Evolutionary conservation across 2,888 invertebrate genomes (phyloP), one percentile per base, ranked within the genome.

Genomic region (Patella depressa): DNA sequence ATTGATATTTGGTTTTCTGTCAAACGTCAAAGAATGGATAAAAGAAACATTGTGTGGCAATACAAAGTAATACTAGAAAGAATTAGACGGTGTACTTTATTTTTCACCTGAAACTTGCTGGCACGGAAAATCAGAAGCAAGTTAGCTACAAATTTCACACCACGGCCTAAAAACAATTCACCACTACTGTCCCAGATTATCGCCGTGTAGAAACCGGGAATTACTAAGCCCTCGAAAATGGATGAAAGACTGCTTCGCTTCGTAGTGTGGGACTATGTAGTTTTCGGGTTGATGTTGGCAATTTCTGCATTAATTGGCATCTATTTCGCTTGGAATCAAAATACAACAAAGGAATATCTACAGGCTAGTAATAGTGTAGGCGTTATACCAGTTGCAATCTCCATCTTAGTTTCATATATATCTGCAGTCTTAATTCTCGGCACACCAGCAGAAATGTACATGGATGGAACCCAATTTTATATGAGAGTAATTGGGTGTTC

Each of bases 361-460:
- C 85, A 89, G 88, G 90, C 88, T 17, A 85, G 87, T 19, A 79
- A 88, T 55, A 81, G 85, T 54, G 88, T 90, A 89, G 76, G 80
- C 34, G 79, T 88, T 15, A 72, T 86, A 55, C 90, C 90, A 12
- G 87, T 89, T 9, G 83, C 90, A 0, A 83, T 90, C 73, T 89
- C 89, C 19, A 84, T 90, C 57, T 84, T 90, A 29, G 90, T 89
- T 4, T 87, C 86, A 29, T 90, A 89, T 79, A 90, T 90, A 87
- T 89, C 89, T 7, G 90, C 90, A 79, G 89, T 90, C 72, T 85
- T 89, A 59, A 84, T 90, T 78, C 85, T 90, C 12, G 89, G 89
- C 9, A 87, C 86, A 1, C 89, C 89, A 11, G 86, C 88, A 7
- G 90, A 90, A 78, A 86, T 89, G 81, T 90, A 90, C 76, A 83